Evolutionary conservation across 2,113 vertebrate species (phyloP), one percentile per base, ranked within the genome.

Genomic region (Oncorhynchus mykiss): DNA sequence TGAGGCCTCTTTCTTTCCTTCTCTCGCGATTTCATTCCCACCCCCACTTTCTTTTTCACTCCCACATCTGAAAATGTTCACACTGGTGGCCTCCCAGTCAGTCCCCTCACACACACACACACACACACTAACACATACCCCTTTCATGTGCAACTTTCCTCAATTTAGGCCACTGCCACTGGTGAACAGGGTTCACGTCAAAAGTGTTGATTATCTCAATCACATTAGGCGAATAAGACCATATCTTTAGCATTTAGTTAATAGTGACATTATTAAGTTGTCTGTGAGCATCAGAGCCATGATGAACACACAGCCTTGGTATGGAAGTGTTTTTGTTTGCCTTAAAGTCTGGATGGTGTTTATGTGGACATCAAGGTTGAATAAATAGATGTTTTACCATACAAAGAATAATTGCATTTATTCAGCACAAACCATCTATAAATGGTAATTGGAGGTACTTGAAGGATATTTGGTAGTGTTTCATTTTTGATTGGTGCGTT

Each of bases 171-270:
- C 94, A 88, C 93, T 94, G 95, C 93, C 94, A 87, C 84, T 78
- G 39, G 86, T 86, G 84, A 88, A 92, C 91, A 85, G 79, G 83
- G 90, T 88, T 93, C 91, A 90, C 86, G 91, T 92, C 92, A 92
- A 89, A 93, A 89, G 88, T 89, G 90, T 86, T 90, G 85, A 93
- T 92, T 88, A 96, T 95, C 96, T 95, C 95, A 93, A 94, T 97
- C 96, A 93, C 93, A 94, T 94, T 95, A 95, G 95, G 92, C 94
- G 92, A 88, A 95, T 95, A 86, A 93, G 92, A 84, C 92, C 96
- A 95, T 96, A 96, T 97, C 96, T 96, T 96, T 96, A 96, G 95
- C 95, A 96, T 97, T 96, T 96, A 95, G 94, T 96, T 98, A 98
- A 98, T 97, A 96, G 95, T 96, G 94, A 95, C 93, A 90, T 96